Percentiles rank a stretch among this genome's conserved stretches.
Conservation (phyloP, 1,140 invertebrate genomes). For the Popillia japonica region DNA sequence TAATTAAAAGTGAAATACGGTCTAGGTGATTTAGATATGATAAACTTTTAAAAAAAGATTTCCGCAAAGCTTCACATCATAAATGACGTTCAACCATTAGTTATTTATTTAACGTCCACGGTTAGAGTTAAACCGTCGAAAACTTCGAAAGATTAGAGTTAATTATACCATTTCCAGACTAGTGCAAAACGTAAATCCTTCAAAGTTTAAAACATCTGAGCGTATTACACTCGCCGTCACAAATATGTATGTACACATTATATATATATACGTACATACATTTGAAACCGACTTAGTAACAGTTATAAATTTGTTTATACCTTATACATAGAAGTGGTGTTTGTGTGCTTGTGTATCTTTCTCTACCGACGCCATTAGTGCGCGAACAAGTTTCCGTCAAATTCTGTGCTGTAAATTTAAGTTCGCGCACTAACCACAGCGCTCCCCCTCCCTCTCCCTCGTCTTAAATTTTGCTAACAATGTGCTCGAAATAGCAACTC, state of each 20-base stretch:
- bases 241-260: background rate
- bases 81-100: background rate
- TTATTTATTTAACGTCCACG: background rate
- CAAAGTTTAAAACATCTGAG: background rate
- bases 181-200: constrained; percentile 10
- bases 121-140: background rate
- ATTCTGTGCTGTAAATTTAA: constrained; percentile 5
- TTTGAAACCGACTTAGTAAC: background rate
- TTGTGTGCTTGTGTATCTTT: background rate
- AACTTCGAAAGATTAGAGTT: background rate
- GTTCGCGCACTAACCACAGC: background rate
- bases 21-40: too few relatives aligned
- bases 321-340: background rate
- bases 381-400: background rate
- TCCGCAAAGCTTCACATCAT: too few relatives aligned
- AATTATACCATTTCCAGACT: background rate
- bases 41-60: too few relatives aligned
- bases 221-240: background rate
- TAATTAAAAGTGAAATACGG: too few relatives aligned
- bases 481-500: too few relatives aligned
- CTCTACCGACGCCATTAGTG: background rate
- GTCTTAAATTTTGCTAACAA: too few relatives aligned
- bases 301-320: constrained; percentile 12
- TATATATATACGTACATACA: background rate
- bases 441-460: background rate